Percentiles rank a stretch among this genome's conserved stretches.
Evolutionary conservation across 2,113 vertebrate genomes (phyloP).

Genomic region (Colistium nudipinnis): DNA sequence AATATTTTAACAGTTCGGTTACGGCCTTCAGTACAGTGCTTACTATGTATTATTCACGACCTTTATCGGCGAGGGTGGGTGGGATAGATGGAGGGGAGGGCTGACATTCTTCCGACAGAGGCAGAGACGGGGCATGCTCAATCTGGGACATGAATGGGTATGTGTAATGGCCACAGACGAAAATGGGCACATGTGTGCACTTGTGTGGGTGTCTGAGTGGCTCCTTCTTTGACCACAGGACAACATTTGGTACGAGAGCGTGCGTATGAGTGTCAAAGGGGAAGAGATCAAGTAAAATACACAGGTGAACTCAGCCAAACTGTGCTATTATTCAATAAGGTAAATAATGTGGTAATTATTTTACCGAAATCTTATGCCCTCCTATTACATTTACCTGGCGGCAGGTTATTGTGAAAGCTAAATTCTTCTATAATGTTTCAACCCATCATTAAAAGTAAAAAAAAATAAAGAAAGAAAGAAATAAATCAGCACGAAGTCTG

Average conservation of each 20-base stretch:
- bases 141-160: conserved; percentile 61
- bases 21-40: conserved; percentile 77
- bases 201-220: conserved; percentile 11
- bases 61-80: conserved; percentile 66
- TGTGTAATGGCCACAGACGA: conserved; percentile 68
- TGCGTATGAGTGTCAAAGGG: too few species aligned
- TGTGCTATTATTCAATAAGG: too few species aligned
- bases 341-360: too few species aligned
- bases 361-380: too few species aligned
- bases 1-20: conserved; percentile 84
- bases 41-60: conserved; percentile 84
- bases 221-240: conserved; percentile 27
- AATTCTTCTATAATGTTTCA: background rate
- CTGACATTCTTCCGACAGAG: conserved; percentile 60
- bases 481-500: conserved; percentile 9
- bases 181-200: conserved; percentile 33
- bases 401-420: too few species aligned
- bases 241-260: too few species aligned
- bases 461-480: too few species aligned
- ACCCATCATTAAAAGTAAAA: background rate
- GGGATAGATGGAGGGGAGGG: conserved; percentile 39
- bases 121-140: conserved; percentile 52
- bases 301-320: too few species aligned
- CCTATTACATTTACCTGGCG: too few species aligned
- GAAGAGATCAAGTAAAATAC: too few species aligned